These are phyloP conservation scores for Pseudorectes ferrugineus DNA, from an alignment of 2,113 vertebrate species.

Conservation along the genomic window DNA sequence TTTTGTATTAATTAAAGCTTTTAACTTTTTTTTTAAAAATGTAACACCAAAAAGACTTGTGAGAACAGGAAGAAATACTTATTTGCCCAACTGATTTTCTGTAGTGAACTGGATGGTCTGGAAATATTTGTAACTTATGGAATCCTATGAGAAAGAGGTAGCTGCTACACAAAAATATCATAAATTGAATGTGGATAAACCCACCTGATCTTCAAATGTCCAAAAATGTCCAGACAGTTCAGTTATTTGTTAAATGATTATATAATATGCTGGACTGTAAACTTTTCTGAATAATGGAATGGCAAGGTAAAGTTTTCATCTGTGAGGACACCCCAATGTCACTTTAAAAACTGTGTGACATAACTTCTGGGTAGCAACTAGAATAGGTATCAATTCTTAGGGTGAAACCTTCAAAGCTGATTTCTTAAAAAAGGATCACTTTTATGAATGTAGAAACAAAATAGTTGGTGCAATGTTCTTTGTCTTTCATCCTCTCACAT, in stretches of 20 bases:
- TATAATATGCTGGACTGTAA: background rate
- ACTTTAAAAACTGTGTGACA: background rate
- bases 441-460: background rate
- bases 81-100: background rate
- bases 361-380: background rate
- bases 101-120: background rate
- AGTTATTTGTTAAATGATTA: background rate
- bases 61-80: background rate
- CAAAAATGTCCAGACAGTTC: background rate
- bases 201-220: background rate
- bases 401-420: background rate
- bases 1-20: background rate
- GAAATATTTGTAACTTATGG: background rate
- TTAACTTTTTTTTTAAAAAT: background rate
- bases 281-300: background rate
- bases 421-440: background rate
- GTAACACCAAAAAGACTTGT: background rate
- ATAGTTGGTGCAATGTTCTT: background rate
- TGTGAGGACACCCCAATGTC: background rate
- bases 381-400: background rate
- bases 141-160: background rate
- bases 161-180: background rate
- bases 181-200: background rate
- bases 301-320: background rate
- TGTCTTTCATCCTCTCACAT: background rate